These are phyloP conservation scores for Arenaria interpres DNA, from an alignment of 2,113 vertebrate genomes.

Conservation along the genomic window DNA sequence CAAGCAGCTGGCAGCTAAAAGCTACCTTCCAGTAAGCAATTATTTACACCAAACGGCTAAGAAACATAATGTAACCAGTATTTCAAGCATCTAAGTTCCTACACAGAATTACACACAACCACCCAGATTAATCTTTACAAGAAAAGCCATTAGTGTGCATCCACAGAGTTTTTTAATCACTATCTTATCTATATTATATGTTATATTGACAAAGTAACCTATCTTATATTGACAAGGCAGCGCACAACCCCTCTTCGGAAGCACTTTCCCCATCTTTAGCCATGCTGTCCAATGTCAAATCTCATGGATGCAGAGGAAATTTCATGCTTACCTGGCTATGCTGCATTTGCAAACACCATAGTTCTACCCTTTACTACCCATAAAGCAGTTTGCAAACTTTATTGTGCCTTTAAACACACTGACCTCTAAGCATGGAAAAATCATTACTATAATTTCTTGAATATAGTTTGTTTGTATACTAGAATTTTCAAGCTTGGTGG, in stretches of 20 bases:
- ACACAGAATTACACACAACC: not conserved
- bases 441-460: not conserved
- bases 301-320: not conserved
- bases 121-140: not conserved
- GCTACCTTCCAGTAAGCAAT: conserved; percentile 10
- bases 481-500: not conserved
- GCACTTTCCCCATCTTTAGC: not conserved
- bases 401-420: not conserved
- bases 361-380: not conserved
- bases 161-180: not conserved
- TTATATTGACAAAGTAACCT: too few relatives aligned
- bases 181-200: not conserved
- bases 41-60: conserved; percentile 51
- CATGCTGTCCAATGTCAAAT: not conserved
- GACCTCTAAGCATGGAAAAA: not conserved
- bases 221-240: not conserved
- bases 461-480: not conserved
- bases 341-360: not conserved
- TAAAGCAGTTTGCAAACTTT: not conserved
- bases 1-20: conserved; percentile 34
- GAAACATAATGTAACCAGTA: conserved; percentile 23
- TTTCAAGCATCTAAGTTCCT: conserved; percentile 4
- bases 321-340: not conserved
- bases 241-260: not conserved
- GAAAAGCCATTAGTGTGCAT: not conserved